Conservation (phyloP, 2,888 invertebrate species). For the Agonopterix heracliana region DNA sequence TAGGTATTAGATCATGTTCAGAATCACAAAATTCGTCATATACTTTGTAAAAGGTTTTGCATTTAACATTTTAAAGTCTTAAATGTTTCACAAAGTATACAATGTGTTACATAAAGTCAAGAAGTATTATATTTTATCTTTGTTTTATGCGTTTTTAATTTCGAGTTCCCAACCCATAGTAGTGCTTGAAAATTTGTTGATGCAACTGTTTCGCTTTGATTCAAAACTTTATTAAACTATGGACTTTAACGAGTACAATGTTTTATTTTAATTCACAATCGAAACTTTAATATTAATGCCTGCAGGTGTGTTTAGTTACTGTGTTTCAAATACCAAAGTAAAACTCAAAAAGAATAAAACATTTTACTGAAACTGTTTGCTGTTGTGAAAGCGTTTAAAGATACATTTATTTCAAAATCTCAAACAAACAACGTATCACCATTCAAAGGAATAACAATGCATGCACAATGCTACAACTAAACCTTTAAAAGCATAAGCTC, state of each 20-base stretch:
- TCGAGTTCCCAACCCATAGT: slow-evolving; percentile 4
- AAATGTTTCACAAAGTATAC: no score
- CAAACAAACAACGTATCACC: no score
- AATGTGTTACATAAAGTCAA: no score
- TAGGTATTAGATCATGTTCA: no score
- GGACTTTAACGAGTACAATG: slow-evolving; percentile 1
- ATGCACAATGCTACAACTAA: slow-evolving; percentile 22
- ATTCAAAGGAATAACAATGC: slow-evolving; percentile 6
- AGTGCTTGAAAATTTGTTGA: slow-evolving; percentile 3
- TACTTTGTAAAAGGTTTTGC: no score
- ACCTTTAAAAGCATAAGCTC: slow-evolving; percentile 47
- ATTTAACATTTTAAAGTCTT: no score
- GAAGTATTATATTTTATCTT: no score
- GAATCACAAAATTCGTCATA: no score
- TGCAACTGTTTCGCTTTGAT: slow-evolving; percentile 9
- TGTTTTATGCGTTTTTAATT: neutral
- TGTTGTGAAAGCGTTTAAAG: no score
- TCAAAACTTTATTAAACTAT: slow-evolving; percentile 10
- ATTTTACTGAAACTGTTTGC: no score
- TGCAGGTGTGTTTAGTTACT: no score
- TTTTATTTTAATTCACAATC: slow-evolving; percentile 1
- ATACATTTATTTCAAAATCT: no score
- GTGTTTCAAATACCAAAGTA: neutral
- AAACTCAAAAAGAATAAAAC: neutral
- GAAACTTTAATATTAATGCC: slow-evolving; percentile 4